These are phyloP conservation scores for Tiliqua scincoides DNA, from an alignment of 2,113 vertebrate species.

Conservation along the genomic window DNA sequence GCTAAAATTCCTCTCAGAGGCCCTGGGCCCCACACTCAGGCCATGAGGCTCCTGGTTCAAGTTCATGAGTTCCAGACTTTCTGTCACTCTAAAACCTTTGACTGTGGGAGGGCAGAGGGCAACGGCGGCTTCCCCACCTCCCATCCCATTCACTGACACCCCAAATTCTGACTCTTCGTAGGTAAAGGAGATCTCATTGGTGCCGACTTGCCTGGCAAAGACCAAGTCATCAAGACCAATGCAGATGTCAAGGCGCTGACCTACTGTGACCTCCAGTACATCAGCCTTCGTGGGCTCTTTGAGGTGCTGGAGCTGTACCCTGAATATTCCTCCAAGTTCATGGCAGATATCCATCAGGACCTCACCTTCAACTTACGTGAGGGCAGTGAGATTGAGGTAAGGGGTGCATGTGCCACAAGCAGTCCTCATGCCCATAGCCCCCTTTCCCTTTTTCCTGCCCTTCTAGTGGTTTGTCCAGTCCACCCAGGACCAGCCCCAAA, in stretches of 20 bases:
- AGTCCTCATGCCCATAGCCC: not conserved
- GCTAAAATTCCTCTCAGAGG: too few species aligned
- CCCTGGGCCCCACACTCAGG: not conserved
- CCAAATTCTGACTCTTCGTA: slow-evolving; percentile 61
- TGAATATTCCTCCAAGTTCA: slow-evolving; percentile 89
- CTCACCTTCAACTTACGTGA: slow-evolving; percentile 96
- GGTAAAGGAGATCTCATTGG: slow-evolving; percentile 96
- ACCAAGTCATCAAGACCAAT: slow-evolving; percentile 91
- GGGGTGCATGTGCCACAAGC: not conserved
- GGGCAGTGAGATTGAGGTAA: slow-evolving; percentile 88
- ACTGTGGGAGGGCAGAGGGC: not conserved
- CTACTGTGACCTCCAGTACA: slow-evolving; percentile 94
- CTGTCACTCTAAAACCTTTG: not conserved
- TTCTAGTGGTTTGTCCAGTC: not conserved
- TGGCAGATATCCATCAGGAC: slow-evolving; percentile 88
- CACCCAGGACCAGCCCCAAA: not conserved
- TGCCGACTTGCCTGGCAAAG: slow-evolving; percentile 84
- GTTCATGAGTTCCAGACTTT: not conserved
- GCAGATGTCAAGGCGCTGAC: slow-evolving; percentile 95
- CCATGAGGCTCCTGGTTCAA: not conserved
- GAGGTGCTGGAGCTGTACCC: slow-evolving; percentile 93
- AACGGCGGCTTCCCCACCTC: not conserved
- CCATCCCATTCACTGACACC: not conserved
- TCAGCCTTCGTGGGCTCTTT: slow-evolving; percentile 86
- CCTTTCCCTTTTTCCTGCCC: not conserved